Conservation (phyloP, 2,113 vertebrate species). For the Uria aalge region DNA sequence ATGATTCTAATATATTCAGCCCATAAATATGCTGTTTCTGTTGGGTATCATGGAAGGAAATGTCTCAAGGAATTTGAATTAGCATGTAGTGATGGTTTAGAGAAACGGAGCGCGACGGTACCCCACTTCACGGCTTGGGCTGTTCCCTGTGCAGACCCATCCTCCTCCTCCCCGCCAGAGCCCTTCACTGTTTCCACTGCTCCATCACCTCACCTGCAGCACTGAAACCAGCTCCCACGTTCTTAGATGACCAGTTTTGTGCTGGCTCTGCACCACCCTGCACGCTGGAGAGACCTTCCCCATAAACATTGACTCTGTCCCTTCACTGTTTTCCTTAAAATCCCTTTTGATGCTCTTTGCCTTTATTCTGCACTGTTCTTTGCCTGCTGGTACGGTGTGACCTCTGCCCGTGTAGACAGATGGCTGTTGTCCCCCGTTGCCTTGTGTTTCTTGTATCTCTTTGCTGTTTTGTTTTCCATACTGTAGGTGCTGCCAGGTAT, state of each 20-base stretch:
- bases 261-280: fast-evolving
- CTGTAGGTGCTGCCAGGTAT: not conserved
- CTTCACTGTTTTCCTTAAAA: not conserved
- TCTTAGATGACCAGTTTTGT: not conserved
- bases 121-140: not conserved
- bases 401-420: not conserved
- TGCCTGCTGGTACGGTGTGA: not conserved
- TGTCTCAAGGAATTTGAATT: constrained; percentile 8
- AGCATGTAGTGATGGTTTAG: not conserved
- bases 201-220: not conserved
- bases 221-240: not conserved
- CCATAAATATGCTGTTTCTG: not conserved
- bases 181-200: not conserved
- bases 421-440: fast-evolving
- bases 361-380: not conserved
- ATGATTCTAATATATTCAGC: not conserved
- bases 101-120: not conserved
- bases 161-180: not conserved
- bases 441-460: not conserved
- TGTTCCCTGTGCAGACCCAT: fast-evolving
- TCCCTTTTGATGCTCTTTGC: not conserved
- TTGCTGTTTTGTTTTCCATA: not conserved
- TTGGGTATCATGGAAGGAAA: not conserved
- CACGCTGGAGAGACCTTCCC: fast-evolving
- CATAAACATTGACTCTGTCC: fast-evolving